A percentile compares a stretch with the other conserved stretches of the same genome.
These are phyloP conservation scores for Erynnis tages DNA, from an alignment of 2,888 invertebrate species.

Conservation along the genomic window DNA sequence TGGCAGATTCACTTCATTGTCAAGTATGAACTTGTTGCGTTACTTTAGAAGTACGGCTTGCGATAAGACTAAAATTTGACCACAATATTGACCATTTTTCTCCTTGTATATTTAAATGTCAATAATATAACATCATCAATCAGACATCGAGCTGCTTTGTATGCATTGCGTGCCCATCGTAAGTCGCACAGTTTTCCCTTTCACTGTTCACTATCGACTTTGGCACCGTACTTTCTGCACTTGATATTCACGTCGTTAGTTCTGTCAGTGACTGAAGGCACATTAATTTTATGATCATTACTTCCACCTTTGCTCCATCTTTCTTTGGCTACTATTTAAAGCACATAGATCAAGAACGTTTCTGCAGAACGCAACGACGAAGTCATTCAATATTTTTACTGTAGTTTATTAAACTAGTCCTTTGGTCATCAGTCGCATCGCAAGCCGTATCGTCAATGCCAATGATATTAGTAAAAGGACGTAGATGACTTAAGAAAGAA, in stretches of 20 bases:
- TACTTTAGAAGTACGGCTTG: constrained; percentile 20
- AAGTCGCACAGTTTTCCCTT: constrained; percentile 14
- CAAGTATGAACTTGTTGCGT: constrained; percentile 12
- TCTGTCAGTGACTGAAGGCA: not conserved
- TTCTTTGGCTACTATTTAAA: not conserved
- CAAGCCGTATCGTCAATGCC: constrained; percentile 9
- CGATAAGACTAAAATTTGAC: constrained; percentile 2
- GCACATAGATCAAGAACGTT: too few species aligned
- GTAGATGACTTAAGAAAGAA: too few species aligned
- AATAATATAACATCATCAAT: not conserved
- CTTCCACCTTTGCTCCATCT: not conserved
- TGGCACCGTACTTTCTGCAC: not conserved
- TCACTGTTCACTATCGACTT: not conserved
- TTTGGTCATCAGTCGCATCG: not conserved
- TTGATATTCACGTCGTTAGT: not conserved
- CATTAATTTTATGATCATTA: not conserved
- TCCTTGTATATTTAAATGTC: constrained; percentile 4
- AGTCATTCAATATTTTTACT: too few species aligned
- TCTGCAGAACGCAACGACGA: too few species aligned
- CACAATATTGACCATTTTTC: not conserved
- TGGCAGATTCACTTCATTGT: constrained; percentile 3
- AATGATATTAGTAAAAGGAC: too few species aligned
- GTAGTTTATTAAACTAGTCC: not conserved
- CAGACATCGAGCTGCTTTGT: not conserved
- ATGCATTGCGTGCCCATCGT: not conserved